These are phyloP conservation scores for Hemiprocne comata DNA, from an alignment of 2,113 vertebrate genomes.

Conservation along the genomic window DNA sequence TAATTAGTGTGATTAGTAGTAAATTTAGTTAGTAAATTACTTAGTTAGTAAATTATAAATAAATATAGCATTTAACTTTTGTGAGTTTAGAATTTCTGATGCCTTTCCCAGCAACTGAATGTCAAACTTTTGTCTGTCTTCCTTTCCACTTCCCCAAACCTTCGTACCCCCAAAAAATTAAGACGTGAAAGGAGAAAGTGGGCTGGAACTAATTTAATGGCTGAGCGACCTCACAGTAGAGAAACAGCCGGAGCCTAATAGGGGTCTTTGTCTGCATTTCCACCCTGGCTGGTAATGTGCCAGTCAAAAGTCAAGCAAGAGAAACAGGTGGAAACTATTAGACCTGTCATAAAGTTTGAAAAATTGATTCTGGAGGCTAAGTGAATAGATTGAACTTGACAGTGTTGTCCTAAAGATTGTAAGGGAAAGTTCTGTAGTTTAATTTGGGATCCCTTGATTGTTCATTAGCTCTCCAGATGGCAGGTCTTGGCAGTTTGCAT, in stretches of 20 bases:
- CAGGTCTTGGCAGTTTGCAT: slow-evolving; percentile 71
- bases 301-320: slow-evolving; percentile 86
- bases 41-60: background rate
- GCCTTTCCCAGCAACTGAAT: background rate
- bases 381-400: slow-evolving; percentile 95
- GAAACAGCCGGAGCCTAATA: slow-evolving; percentile 89
- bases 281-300: slow-evolving; percentile 88
- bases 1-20: background rate
- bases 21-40: background rate
- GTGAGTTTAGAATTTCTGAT: background rate
- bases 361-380: slow-evolving; percentile 90
- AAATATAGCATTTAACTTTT: background rate
- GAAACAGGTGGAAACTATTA: slow-evolving; percentile 97
- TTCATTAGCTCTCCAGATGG: slow-evolving; percentile 92
- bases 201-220: slow-evolving; percentile 99
- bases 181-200: slow-evolving; percentile 61
- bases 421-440: slow-evolving; percentile 81
- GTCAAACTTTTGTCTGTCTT: background rate
- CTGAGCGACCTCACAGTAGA: slow-evolving; percentile 90
- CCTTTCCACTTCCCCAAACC: background rate
- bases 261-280: slow-evolving; percentile 91
- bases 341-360: slow-evolving; percentile 99
- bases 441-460: slow-evolving; percentile 88
- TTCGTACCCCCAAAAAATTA: slow-evolving; percentile 21
- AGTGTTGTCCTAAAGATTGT: slow-evolving; percentile 95